Evolutionary conservation across 2,797 vertebrate species (phyloP).

Genomic region (Urosaurus nigricauda): DNA sequence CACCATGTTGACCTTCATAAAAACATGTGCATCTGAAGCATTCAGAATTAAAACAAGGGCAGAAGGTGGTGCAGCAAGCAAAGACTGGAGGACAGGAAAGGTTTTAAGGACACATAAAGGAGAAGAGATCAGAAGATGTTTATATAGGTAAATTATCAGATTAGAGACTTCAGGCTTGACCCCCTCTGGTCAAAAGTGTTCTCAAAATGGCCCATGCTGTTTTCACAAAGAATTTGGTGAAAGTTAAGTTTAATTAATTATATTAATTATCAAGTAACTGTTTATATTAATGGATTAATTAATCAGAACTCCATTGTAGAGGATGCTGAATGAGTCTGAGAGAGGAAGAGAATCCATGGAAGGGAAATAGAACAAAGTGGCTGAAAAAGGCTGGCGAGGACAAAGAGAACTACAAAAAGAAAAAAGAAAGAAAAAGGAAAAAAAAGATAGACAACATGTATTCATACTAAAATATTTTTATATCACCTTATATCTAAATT

Average conservation of each 20-base stretch:
- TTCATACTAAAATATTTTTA: too few relatives aligned
- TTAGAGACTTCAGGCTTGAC: constrained; percentile 41
- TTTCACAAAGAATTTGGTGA: not conserved
- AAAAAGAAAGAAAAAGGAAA: too few relatives aligned
- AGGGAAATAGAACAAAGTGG: not conserved
- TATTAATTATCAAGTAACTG: too few relatives aligned
- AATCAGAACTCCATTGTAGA: not conserved
- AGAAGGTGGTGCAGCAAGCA: not conserved
- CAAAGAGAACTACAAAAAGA: not conserved
- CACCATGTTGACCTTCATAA: not conserved
- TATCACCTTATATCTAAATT: too few relatives aligned
- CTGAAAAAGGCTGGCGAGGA: not conserved
- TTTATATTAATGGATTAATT: too few relatives aligned
- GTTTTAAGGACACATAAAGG: constrained; percentile 13
- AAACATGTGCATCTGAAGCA: not conserved
- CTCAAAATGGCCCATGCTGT: not conserved
- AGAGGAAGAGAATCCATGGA: not conserved
- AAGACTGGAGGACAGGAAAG: constrained; percentile 9
- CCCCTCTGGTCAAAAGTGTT: constrained; percentile 4
- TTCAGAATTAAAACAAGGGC: constrained; percentile 1
- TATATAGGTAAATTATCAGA: not conserved
- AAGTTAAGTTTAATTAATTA: not conserved
- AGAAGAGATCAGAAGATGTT: constrained; percentile 14
- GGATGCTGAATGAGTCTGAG: not conserved
- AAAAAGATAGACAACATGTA: not conserved